phyloP scores from a whole-genome alignment of 2,888 invertebrate genomes.

The Cerastis leucographa region DNA sequence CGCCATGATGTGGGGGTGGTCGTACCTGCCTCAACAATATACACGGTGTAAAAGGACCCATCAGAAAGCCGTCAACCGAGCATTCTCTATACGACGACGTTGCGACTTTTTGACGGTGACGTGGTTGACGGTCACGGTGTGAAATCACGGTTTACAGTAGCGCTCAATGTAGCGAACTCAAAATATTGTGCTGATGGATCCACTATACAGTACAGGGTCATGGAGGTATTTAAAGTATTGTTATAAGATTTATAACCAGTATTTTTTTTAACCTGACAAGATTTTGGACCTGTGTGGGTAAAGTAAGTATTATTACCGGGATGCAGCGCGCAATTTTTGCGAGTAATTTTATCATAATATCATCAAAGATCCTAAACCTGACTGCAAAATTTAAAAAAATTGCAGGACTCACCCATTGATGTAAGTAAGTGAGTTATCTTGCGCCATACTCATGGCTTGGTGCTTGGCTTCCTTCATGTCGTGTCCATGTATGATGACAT shows the following conservation, averaged over 20 bases:
- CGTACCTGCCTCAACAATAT: conserved; percentile 92
- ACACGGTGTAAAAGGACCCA: background rate
- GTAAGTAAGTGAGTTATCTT: conserved; percentile 93
- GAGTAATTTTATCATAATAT: too few species aligned
- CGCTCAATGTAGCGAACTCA: background rate
- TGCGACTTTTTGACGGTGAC: background rate
- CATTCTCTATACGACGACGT: background rate
- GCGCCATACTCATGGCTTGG: conserved; percentile 94
- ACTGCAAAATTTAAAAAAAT: background rate
- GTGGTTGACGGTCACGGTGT: too few species aligned
- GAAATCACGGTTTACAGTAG: background rate
- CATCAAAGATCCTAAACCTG: background rate
- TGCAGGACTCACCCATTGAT: conserved; percentile 94
- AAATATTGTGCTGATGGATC: background rate
- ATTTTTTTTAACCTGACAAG: too few species aligned
- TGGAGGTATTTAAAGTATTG: too few species aligned
- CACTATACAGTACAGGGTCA: background rate
- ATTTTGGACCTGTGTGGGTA: too few species aligned
- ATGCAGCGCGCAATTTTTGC: too few species aligned
- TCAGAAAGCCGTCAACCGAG: background rate
- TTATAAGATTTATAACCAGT: too few species aligned
- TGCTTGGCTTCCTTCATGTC: conserved; percentile 96
- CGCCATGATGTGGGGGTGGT: conserved; percentile 98
- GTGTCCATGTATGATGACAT: conserved; percentile 95
- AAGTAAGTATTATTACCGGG: too few species aligned